These are phyloP conservation scores for Grallaria varia DNA, from an alignment of 2,113 vertebrate species.

Conservation along the genomic window DNA sequence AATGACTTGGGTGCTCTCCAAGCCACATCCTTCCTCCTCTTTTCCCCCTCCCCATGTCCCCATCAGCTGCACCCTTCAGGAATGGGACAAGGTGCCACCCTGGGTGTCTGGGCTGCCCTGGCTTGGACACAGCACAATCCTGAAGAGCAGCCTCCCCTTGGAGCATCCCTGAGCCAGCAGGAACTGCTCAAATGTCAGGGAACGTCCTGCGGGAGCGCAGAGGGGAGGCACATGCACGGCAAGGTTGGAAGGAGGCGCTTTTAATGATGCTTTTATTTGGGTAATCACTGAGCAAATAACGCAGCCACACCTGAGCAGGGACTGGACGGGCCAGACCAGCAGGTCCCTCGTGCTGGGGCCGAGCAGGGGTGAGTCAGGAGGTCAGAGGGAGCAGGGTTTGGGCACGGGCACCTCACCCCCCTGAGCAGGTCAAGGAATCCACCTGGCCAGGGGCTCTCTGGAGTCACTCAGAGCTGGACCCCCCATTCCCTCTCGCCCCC, in stretches of 20 bases:
- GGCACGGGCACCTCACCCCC: not conserved
- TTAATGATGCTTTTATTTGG: not conserved
- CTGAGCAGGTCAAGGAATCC: not conserved
- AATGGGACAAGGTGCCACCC: not conserved
- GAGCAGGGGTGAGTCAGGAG: not conserved
- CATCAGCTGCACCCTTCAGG: not conserved
- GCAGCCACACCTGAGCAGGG: not conserved
- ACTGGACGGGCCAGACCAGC: conserved; percentile 14
- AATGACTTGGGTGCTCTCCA: not conserved
- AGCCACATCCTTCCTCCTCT: not conserved
- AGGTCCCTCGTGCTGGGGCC: not conserved
- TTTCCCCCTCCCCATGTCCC: not conserved
- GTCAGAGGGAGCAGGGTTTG: not conserved
- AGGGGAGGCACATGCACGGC: not conserved
- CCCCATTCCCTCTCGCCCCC: too few species aligned
- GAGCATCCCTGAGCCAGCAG: not conserved
- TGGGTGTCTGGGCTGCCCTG: not conserved
- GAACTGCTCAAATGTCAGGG: not conserved
- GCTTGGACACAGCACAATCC: not conserved
- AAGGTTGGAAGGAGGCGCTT: not conserved
- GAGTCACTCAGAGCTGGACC: too few species aligned
- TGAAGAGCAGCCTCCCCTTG: not conserved
- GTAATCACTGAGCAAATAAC: not conserved
- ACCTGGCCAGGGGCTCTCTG: not conserved
- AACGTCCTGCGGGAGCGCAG: not conserved